Percentiles rank a stretch among this genome's conserved stretches.
Evolutionary conservation across 2,113 vertebrate species (phyloP).

Genomic region (Sminthopsis crassicaudata): DNA sequence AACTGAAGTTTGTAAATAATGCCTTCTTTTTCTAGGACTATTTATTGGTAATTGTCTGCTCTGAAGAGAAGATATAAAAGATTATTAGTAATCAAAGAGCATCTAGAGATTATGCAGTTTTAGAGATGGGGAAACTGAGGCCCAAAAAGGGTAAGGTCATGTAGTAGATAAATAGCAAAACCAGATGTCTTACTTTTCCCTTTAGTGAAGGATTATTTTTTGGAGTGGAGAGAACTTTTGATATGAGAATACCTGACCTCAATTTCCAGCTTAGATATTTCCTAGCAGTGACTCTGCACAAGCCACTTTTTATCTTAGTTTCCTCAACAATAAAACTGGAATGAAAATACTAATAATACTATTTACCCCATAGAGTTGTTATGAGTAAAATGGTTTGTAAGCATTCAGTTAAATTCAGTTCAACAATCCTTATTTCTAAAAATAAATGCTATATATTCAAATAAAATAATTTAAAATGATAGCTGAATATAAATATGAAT

Average conservation of each 20-base stretch:
- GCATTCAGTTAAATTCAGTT: neutral
- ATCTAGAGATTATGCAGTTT: neutral
- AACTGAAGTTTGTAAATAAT: neutral
- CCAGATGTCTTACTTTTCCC: neutral
- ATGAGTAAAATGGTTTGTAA: neutral
- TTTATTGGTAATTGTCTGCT: constrained; percentile 29
- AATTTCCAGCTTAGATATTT: neutral
- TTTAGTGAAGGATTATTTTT: neutral
- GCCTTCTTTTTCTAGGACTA: neutral
- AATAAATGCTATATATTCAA: neutral
- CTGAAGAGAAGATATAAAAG: neutral
- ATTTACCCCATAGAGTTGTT: neutral
- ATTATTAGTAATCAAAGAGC: neutral
- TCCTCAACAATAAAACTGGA: neutral
- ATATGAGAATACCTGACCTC: neutral
- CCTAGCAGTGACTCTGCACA: neutral
- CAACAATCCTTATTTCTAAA: neutral
- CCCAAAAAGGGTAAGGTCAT: neutral
- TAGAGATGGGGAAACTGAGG: neutral
- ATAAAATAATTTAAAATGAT: neutral
- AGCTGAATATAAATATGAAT: neutral
- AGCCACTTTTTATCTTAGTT: neutral
- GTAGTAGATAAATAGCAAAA: neutral
- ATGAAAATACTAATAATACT: neutral
- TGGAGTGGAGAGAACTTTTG: neutral